Conservation (phyloP, 2,113 vertebrate species). For the Dendropsophus ebraccatus region DNA sequence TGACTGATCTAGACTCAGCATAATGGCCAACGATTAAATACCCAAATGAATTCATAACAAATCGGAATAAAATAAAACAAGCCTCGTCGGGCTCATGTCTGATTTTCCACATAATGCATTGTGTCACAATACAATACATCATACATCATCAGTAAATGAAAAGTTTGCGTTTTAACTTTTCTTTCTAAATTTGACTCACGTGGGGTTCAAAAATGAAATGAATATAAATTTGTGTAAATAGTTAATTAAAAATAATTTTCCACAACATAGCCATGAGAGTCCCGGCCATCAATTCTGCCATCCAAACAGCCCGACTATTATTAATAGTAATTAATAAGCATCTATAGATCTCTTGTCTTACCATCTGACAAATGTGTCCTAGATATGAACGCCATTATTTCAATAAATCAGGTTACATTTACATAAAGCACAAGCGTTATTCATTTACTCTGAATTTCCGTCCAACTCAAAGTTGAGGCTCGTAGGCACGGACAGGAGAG, state of each 20-base stretch:
- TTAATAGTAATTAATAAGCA: slow-evolving; percentile 18
- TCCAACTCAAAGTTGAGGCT: background rate
- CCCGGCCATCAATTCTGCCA: background rate
- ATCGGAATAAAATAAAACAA: background rate
- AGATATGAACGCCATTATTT: slow-evolving; percentile 1
- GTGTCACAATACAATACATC: background rate
- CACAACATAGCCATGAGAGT: background rate
- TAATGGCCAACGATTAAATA: background rate
- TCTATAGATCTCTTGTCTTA: slow-evolving; percentile 3
- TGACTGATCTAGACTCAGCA: background rate
- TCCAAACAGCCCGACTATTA: background rate
- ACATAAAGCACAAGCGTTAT: slow-evolving; percentile 8
- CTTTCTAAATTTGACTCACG: background rate
- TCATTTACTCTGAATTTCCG: background rate
- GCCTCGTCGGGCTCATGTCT: background rate
- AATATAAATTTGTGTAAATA: slow-evolving; percentile 8
- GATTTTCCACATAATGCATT: background rate
- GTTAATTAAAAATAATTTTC: slow-evolving; percentile 25
- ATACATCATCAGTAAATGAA: background rate
- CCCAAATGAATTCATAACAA: background rate
- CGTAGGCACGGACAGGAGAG: background rate
- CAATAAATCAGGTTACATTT: slow-evolving; percentile 23
- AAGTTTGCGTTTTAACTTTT: background rate
- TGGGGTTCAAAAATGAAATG: slow-evolving; percentile 3
- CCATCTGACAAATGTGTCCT: slow-evolving; percentile 14